Base-by-base conservation (phyloP, 2,888 invertebrate genomes). In the Adelognathus sp. region DNA sequence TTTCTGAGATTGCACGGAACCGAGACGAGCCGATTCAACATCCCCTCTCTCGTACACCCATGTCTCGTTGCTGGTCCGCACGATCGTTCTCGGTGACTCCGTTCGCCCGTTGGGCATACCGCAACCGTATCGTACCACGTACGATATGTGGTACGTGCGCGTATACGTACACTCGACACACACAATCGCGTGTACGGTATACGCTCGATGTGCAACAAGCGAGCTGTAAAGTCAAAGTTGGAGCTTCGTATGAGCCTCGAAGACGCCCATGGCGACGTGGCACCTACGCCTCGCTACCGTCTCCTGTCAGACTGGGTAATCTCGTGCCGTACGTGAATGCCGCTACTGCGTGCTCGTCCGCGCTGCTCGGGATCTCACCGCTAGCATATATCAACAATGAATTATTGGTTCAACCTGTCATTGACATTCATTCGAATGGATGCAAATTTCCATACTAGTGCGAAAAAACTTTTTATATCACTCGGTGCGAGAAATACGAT, bases 271-370 rank as follows among this genome's bases (percentile, higher is more conserved):
- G 87, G 89, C 87, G 87, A 89, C 87, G 87, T 86, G 83, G 86
- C 87, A 87, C 86, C 88, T 87, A 88, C 88, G 87, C 86, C 85
- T 86, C 85, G 86, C 88, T 88, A 88, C 89, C 86, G 85, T 82
- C 82, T 85, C 85, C 86, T 88, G 87, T 88, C 86, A 86, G 84
- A 84, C 84, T 83, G 85, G 87, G 87, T 86, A 87, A 88, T 87
- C 87, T 87, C 82, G 83, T 83, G 80, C 86, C 85, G 84, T 85
- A 86, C 84, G 85, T 82, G 83, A 81, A 84, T 76, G 85, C 81
- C 80, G 87, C 89, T 88, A 88, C 89, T 82, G 87, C 80, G 79
- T 79, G 73, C 67, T 61, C 64, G 50, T 70, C 74, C 79, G 41
- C 77, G 63, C 75, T 70, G 60, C 54, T 39, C 73, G 39, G 64